These are phyloP conservation scores for Drosophila orosa DNA, from an alignment of 1,140 invertebrate genomes.

Conservation along the genomic window DNA sequence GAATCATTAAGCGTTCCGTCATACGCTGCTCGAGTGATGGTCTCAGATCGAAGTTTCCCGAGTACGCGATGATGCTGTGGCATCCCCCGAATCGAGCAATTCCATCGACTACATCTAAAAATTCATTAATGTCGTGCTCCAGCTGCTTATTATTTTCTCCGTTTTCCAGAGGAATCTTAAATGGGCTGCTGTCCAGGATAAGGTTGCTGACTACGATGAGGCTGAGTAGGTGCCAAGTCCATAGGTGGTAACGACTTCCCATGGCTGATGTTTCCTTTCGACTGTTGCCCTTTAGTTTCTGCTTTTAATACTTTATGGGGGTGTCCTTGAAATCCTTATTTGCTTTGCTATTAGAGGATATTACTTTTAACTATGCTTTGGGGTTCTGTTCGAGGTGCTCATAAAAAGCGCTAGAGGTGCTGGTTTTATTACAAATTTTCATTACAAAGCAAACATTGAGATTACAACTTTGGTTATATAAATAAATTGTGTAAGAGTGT, in stretches of 20 bases:
- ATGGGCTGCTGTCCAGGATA: constrained; percentile 1
- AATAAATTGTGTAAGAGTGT: background rate
- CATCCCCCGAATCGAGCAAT: fast-evolving
- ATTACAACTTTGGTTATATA: background rate
- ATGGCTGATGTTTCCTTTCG: background rate
- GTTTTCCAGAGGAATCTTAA: background rate
- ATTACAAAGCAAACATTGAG: background rate
- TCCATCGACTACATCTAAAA: background rate
- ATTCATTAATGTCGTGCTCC: background rate
- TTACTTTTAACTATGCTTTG: constrained; percentile 78
- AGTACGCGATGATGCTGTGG: constrained; percentile 8
- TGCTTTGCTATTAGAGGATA: background rate
- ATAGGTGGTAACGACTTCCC: background rate
- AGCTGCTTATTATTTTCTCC: background rate
- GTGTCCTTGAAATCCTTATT: background rate
- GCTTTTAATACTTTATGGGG: background rate
- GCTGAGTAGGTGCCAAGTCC: background rate
- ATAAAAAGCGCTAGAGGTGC: constrained; percentile 5
- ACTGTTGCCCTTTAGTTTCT: background rate
- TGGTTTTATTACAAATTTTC: background rate
- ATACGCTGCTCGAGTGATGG: constrained; percentile 12
- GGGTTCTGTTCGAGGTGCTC: constrained; percentile 91
- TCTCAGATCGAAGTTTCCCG: background rate
- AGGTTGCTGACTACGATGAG: background rate
- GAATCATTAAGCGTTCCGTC: background rate